These are phyloP conservation scores for Acanthisitta chloris DNA, from an alignment of 2,113 vertebrate genomes.

Conservation along the genomic window DNA sequence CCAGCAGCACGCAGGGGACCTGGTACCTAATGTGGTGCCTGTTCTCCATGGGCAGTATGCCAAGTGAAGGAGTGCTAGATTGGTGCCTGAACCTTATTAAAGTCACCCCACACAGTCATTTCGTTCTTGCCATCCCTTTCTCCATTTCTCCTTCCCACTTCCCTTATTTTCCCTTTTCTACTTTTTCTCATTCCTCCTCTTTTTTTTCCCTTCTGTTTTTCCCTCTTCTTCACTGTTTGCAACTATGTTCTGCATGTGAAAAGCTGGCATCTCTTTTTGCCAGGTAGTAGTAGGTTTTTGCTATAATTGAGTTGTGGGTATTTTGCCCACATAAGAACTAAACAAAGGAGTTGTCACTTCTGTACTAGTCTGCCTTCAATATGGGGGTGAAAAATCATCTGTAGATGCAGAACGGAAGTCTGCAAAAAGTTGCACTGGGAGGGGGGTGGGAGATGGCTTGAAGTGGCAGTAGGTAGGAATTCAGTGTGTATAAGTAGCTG, in stretches of 20 bases:
- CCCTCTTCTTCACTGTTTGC: neutral
- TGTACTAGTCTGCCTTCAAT: neutral
- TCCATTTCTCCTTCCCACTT: accelerated
- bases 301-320: neutral
- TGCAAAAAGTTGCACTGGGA: accelerated
- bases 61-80: neutral
- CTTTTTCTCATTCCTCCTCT: neutral
- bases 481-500: neutral
- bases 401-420: neutral
- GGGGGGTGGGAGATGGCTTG: neutral
- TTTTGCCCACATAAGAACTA: neutral
- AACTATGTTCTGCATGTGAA: neutral
- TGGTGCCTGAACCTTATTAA: neutral
- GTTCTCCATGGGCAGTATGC: neutral
- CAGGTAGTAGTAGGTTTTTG: neutral
- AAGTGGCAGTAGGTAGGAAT: neutral
- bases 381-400: neutral
- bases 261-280: neutral
- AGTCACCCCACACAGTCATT: neutral
- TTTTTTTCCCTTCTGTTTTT: accelerated
- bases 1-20: neutral
- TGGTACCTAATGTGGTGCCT: neutral
- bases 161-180: neutral
- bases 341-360: neutral
- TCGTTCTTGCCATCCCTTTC: neutral